Base-by-base conservation (phyloP, 2,113 vertebrate genomes). In the Pogona vitticeps region DNA sequence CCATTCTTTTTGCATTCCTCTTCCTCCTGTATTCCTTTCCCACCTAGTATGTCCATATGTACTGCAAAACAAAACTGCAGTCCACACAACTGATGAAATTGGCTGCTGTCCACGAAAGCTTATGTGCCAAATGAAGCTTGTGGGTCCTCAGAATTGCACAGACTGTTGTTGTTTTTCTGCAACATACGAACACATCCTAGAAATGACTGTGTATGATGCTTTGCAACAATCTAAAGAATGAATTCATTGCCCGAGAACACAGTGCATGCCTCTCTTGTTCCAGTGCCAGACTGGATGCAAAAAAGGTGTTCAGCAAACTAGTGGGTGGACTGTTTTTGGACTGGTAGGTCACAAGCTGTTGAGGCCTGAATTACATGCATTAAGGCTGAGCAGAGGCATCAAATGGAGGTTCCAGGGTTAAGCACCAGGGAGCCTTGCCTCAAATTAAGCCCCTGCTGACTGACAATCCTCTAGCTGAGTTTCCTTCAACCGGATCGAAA, bases 401-500 rank as follows among this genome's bases (percentile, higher is more conserved):
- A 77, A 61, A n/a, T 26, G 40, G 31, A 63, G 40, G 70, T 40
- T 80, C 28, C 59, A 46, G 3, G 70, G 31, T 73, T 63, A 72
- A 86, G n/a, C 17, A 46, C 70, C 52, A 38, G 31, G 36, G 59
- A 65, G 9, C 38, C 67, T 36, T 2, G 31, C 31, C 84, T 85
- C 76, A 78, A 68, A 70, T 58, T 85, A 78, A 85, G 84, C 33
- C 23, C 46, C 75, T 68, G 75, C 23, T 68, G 65, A 71, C 63
- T 85, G 84, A 78, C 75, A 85, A 6, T 5, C 28, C 42, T 0
- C 17, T 0, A 36, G 40, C 72, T 0, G 36, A 77, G 76, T 81
- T 1, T 0, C 68, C 80, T 33, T 33, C 8, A 0, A 52, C 6
- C 2, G 40, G 42, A 56, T 6, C 0, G 0, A n/a, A 14, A 52